phyloP scores from a whole-genome alignment of 2,888 invertebrate species.

The Latrodectus hesperus region DNA sequence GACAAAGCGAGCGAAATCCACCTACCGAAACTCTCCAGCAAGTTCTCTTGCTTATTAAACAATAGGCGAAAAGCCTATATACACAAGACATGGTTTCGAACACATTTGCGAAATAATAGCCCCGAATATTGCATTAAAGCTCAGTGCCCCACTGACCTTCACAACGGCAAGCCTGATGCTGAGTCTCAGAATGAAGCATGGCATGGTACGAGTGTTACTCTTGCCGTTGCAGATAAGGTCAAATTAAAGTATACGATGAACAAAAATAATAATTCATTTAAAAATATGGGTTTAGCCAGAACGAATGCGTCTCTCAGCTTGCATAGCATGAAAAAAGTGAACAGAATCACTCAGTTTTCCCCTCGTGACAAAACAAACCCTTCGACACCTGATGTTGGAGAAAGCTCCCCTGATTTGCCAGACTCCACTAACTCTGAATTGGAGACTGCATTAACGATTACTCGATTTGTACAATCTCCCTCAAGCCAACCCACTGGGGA shows the following conservation, averaged over 20 bases:
- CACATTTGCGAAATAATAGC: constrained; percentile 10
- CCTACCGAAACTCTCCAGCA: constrained; percentile 12
- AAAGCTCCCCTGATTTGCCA: constrained; percentile 23
- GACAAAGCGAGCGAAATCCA: constrained; percentile 24
- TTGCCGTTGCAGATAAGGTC: constrained; percentile 47
- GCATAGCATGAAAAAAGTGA: constrained; percentile 51
- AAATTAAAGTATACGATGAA: constrained; percentile 65
- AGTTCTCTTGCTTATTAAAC: constrained; percentile 13
- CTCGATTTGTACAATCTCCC: constrained; percentile 8
- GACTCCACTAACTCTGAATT: constrained; percentile 42
- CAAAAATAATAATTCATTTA: constrained; percentile 51
- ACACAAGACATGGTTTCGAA: constrained; percentile 35
- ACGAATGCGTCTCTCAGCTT: constrained; percentile 65
- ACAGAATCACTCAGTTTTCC: constrained; percentile 20
- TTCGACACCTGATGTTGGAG: constrained; percentile 24
- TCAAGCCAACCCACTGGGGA: constrained; percentile 1
- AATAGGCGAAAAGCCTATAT: constrained; percentile 22
- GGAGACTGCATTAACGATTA: constrained; percentile 12
- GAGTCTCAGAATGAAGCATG: constrained; percentile 43
- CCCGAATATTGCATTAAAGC: constrained; percentile 19
- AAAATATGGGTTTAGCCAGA: constrained; percentile 69
- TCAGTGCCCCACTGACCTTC: constrained; percentile 19
- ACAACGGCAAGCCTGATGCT: constrained; percentile 25
- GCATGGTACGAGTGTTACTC: constrained; percentile 45
- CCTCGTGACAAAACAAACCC: constrained; percentile 24